A percentile compares a stretch with the other conserved stretches of the same genome.
These are phyloP conservation scores for Desmophyllum pertusum DNA, from an alignment of 92 coral and sea anemone species.

Conservation along the genomic window DNA sequence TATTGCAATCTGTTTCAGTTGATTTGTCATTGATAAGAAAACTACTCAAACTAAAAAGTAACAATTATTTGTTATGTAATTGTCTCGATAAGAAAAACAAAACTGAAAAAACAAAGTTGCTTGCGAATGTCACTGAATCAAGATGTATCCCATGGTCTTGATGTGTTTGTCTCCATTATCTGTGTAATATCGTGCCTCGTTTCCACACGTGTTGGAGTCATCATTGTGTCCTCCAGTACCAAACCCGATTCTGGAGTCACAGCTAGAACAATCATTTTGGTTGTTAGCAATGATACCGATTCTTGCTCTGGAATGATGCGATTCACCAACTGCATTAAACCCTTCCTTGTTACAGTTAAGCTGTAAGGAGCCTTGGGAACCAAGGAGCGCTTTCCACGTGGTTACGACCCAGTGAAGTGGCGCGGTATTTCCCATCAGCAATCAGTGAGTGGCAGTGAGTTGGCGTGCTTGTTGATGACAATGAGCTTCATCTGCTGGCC, in stretches of 20 bases:
- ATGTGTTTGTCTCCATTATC: neutral
- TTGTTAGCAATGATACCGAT: neutral
- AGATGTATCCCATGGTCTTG: neutral
- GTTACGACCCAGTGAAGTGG: constrained; percentile 12
- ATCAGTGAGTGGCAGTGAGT: constrained; percentile 29
- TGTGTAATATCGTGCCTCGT: neutral
- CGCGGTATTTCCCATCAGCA: constrained; percentile 26
- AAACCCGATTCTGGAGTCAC: neutral
- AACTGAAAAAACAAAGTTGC: too few species aligned
- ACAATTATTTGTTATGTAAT: neutral
- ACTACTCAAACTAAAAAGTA: neutral
- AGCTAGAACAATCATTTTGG: neutral
- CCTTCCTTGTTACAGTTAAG: constrained; percentile 26
- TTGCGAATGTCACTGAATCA: neutral
- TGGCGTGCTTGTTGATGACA: constrained; percentile 7
- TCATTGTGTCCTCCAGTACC: neutral
- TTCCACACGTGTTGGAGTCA: neutral
- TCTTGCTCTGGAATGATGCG: neutral
- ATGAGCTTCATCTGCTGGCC: constrained; percentile 6
- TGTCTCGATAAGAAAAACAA: neutral
- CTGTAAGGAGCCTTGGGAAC: constrained; percentile 29
- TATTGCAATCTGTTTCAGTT: too few species aligned
- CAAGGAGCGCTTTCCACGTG: constrained; percentile 36
- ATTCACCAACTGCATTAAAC: neutral
- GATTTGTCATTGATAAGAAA: too few species aligned